These are phyloP conservation scores for Baryphthengus martii DNA, from an alignment of 2,113 vertebrate genomes.

Conservation along the genomic window DNA sequence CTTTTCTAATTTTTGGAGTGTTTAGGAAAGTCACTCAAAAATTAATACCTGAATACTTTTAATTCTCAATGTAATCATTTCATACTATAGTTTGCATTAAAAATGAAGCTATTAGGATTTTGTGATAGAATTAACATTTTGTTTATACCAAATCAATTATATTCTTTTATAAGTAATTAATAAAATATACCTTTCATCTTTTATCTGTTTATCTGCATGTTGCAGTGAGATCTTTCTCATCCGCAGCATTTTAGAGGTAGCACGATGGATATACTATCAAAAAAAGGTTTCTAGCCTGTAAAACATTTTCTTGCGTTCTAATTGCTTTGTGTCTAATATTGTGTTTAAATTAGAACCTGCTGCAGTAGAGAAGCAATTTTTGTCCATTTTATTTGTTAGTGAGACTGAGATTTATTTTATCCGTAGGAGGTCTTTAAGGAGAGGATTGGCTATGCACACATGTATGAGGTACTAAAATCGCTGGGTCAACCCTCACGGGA, in stretches of 20 bases:
- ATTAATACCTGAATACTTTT: background rate
- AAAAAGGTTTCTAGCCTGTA: background rate
- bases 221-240: background rate
- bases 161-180: background rate
- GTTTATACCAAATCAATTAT: background rate
- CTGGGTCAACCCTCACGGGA: constrained; percentile 90
- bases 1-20: background rate
- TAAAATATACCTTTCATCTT: background rate
- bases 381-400: background rate
- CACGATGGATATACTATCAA: background rate
- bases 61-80: background rate
- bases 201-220: background rate
- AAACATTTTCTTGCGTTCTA: background rate
- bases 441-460: constrained; percentile 93
- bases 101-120: background rate
- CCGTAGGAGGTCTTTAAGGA: constrained; percentile 97
- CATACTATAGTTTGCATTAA: background rate
- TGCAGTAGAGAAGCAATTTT: background rate
- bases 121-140: background rate
- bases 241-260: background rate
- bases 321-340: background rate
- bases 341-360: background rate
- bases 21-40: background rate
- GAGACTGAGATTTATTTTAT: constrained; percentile 21
- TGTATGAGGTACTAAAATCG: constrained; percentile 92